A percentile compares a stretch with the other conserved stretches of the same genome.
Conservation (phyloP, 2,888 invertebrate species). For the Torymus tubicola region DNA sequence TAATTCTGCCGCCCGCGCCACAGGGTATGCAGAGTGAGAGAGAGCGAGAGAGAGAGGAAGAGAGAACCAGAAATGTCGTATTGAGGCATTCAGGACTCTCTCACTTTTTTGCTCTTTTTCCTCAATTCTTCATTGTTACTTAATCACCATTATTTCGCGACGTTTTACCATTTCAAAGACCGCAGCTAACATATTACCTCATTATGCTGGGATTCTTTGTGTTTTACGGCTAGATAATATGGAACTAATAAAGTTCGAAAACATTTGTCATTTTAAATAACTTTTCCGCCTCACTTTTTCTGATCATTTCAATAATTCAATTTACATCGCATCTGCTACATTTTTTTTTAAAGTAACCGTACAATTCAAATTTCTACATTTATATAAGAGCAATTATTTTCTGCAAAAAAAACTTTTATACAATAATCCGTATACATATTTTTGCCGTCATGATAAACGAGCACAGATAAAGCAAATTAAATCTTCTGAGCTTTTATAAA, state of each 20-base stretch:
- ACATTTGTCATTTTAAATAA: slow-evolving; percentile 2
- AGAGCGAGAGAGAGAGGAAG: no score
- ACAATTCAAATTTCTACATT: background rate
- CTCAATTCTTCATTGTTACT: slow-evolving; percentile 54
- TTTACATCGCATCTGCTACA: no score
- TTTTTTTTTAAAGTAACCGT: no score
- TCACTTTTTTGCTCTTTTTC: slow-evolving; percentile 38
- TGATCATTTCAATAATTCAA: no score
- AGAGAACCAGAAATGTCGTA: slow-evolving; percentile 30
- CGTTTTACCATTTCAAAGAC: slow-evolving; percentile 38
- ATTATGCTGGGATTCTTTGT: slow-evolving; percentile 29
- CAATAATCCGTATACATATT: background rate
- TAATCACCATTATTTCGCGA: slow-evolving; percentile 56
- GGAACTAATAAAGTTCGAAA: slow-evolving; percentile 17
- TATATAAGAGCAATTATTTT: background rate
- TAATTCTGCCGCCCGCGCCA: slow-evolving; percentile 53
- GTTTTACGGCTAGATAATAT: slow-evolving; percentile 14
- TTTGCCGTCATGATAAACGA: background rate
- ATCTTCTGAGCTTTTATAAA: background rate
- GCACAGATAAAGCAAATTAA: no score
- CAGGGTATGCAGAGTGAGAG: slow-evolving; percentile 4
- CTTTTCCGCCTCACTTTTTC: no score
- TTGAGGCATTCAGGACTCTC: slow-evolving; percentile 33
- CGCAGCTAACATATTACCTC: slow-evolving; percentile 39
- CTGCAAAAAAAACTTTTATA: no score